Evolutionary conservation across 2,888 invertebrate species (phyloP).

Genomic region (Griposia aprilina): DNA sequence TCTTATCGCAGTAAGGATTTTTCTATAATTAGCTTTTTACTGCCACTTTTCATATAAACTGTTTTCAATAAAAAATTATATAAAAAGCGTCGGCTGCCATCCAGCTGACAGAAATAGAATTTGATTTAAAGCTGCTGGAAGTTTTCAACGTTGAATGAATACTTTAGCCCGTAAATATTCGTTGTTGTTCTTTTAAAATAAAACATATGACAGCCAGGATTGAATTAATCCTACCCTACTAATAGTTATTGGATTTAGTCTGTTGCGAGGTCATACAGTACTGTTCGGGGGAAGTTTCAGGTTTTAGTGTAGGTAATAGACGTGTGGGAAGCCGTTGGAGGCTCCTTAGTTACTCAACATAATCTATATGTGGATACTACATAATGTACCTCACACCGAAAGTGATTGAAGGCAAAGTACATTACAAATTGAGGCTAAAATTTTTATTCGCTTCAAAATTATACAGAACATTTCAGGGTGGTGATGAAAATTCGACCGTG

Average conservation of each 20-base stretch:
- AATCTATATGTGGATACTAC: neutral
- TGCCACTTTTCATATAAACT: constrained; percentile 12
- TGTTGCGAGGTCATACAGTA: constrained; percentile 18
- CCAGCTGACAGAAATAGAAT: constrained; percentile 5
- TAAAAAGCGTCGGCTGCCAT: constrained; percentile 3
- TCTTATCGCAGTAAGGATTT: neutral
- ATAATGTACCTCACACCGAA: constrained; percentile 1
- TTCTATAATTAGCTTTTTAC: constrained; percentile 9
- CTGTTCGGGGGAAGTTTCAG: constrained; percentile 10
- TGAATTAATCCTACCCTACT: neutral
- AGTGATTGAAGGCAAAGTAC: neutral
- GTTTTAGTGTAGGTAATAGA: constrained; percentile 13
- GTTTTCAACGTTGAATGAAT: neutral
- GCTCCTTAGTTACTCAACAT: constrained; percentile 5
- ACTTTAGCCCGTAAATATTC: neutral
- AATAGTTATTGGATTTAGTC: constrained; percentile 35
- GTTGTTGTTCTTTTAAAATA: neutral
- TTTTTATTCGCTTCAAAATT: constrained; percentile 7
- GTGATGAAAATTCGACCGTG: neutral
- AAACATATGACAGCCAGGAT: neutral
- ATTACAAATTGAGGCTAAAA: neutral
- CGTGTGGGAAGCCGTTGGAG: constrained; percentile 41
- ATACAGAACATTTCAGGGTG: neutral
- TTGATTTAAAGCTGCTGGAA: neutral
- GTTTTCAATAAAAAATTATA: neutral